Percentiles rank a stretch among this genome's conserved stretches.
These are phyloP conservation scores for Psephotus haematonotus DNA, from an alignment of 2,113 vertebrate genomes.

Conservation along the genomic window DNA sequence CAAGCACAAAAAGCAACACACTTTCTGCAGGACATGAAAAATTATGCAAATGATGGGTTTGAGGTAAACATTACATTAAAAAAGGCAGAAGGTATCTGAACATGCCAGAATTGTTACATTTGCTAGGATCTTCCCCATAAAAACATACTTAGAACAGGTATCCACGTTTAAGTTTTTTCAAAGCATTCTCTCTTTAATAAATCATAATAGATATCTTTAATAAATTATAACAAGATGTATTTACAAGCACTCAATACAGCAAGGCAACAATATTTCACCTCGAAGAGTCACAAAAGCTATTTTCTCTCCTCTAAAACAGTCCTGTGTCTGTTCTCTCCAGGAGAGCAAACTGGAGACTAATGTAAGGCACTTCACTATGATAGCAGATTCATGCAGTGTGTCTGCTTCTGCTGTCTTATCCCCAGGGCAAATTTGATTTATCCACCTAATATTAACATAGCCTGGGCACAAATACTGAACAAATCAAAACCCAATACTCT, in stretches of 20 bases:
- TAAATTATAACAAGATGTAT: not conserved
- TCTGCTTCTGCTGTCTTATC: not conserved
- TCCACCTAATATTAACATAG: not conserved
- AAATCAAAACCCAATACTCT: not conserved
- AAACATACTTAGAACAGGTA: not conserved
- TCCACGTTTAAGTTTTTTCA: not conserved
- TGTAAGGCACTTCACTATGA: not conserved
- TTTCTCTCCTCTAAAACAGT: not conserved
- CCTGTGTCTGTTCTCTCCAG: not conserved
- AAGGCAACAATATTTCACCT: constrained; percentile 1
- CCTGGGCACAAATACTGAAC: not conserved
- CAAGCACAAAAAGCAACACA: not conserved
- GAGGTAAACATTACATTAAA: not conserved
- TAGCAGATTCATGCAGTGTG: not conserved
- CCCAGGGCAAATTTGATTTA: not conserved
- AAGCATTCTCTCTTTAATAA: not conserved
- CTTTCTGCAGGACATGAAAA: not conserved
- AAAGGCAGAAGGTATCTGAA: not conserved
- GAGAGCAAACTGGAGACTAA: not conserved
- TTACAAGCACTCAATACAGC: not conserved
- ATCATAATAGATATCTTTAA: not conserved
- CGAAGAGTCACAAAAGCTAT: not conserved
- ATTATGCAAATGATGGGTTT: not conserved
- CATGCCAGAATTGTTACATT: not conserved
- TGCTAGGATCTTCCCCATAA: not conserved